Evolutionary conservation across 35 echinoderm and acorn worm species (phyloP).

Genomic region (Acanthaster planci): DNA sequence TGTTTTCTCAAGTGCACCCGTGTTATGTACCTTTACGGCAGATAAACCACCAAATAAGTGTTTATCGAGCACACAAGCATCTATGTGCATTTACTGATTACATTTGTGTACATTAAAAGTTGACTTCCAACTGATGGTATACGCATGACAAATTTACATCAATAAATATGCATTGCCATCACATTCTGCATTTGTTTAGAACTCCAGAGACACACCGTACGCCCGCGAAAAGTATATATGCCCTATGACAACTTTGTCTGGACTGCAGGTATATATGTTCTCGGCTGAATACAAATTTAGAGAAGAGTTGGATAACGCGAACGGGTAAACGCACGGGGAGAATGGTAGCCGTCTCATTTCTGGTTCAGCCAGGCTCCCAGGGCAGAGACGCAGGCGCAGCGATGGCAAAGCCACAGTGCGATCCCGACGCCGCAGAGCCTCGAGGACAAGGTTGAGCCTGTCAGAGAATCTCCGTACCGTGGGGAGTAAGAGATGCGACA

Average conservation of each 20-base stretch:
- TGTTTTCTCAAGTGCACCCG: conserved; percentile 12
- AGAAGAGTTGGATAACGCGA: conserved; percentile 18
- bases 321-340: conserved; percentile 7
- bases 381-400: background rate
- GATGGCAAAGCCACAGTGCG: background rate
- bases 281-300: conserved; percentile 8
- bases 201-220: background rate
- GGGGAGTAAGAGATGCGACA: background rate
- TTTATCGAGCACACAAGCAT: background rate
- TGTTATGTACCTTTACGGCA: background rate
- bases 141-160: conserved; percentile 20
- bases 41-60: conserved; percentile 15
- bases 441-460: no score
- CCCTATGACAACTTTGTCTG: background rate
- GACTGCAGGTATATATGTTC: background rate
- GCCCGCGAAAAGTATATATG: conserved; percentile 16
- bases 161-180: conserved; percentile 1
- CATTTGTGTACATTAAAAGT: conserved; percentile 16
- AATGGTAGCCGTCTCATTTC: conserved; percentile 7
- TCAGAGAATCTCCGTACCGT: background rate
- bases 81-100: conserved; percentile 27
- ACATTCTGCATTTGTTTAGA: conserved; percentile 23
- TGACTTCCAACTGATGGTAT: conserved; percentile 20
- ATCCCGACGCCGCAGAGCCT: no score
- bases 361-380: background rate